Base-by-base conservation (phyloP, 2,888 invertebrate genomes). In the Catocala nupta region DNA sequence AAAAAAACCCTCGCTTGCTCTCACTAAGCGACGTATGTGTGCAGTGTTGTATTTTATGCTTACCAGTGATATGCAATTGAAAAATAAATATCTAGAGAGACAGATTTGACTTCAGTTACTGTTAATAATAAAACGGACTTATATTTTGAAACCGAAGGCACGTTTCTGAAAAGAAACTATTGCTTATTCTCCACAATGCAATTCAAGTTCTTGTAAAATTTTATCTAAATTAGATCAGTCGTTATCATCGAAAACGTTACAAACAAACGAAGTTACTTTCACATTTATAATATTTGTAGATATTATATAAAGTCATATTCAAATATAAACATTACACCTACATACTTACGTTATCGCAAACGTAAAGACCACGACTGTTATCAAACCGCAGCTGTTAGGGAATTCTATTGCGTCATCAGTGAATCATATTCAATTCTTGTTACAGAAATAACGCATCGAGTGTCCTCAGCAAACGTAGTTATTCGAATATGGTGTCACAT, bases 401-500 rank as follows among this genome's bases (percentile, higher is more conserved):
- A 68, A 63, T 59, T 33, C 13, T 13, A 57, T 60, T 58, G 45
- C 73, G 63, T 75, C 77, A 73, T 33, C 49, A 10, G 12, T 77
- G 75, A 75, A 50, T 77, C 73, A 77, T 59, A 0, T 5, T 9
- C 9, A 3, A 25, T 8, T 16, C 68, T 65, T 60, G 13, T 89
- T 89, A 33, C 91, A 94, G 94, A 94, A 85, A 85, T 90, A 52
- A 94, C 90, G 1, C 93, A 91, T 33, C 82, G 90, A 2, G 93
- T 94, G 91, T 92, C 94, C 0, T 92, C 93, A 59, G 87, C 90
- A 5, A 94, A 93, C 68, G 87, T 94, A 9, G 92, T 94, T 1
- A 91, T 94, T 51, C 80, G 94, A 33, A 90, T 94, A 75, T 94
- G 94, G 94, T 90, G 93, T 80, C 94, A 94, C 69, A 75, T 86